Evolutionary conservation across 2,797 vertebrate species (phyloP).

Genomic region (Sebastes hopkinsi): DNA sequence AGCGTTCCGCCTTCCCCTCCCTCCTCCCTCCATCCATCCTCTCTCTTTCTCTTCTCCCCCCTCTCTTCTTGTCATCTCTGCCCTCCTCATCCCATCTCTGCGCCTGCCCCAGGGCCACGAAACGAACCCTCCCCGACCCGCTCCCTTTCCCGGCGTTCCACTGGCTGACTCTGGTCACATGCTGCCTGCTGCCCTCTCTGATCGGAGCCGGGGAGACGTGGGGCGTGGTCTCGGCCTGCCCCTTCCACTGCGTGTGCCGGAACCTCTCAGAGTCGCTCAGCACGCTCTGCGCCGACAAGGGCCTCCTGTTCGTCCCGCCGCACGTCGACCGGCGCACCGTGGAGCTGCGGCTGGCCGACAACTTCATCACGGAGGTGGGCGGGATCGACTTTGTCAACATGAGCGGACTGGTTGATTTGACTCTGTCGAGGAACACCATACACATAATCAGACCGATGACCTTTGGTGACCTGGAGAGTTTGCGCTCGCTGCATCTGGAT

Average conservation of each 20-base stretch:
- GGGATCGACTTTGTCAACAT: slow-evolving; percentile 92
- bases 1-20: slow-evolving; percentile 26
- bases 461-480: slow-evolving; percentile 91
- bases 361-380: slow-evolving; percentile 90
- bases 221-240: slow-evolving; percentile 88
- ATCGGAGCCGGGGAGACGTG: slow-evolving; percentile 85
- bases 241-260: slow-evolving; percentile 92
- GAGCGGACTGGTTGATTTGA: slow-evolving; percentile 91
- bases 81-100: slow-evolving; percentile 63
- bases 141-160: slow-evolving; percentile 66
- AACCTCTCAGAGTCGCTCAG: slow-evolving; percentile 94
- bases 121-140: slow-evolving; percentile 47
- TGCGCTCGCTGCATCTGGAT: slow-evolving; percentile 92
- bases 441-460: slow-evolving; percentile 87
- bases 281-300: slow-evolving; percentile 94
- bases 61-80: slow-evolving; percentile 49
- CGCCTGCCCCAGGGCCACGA: slow-evolving; percentile 53
- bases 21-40: slow-evolving; percentile 41
- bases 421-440: slow-evolving; percentile 92
- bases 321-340: slow-evolving; percentile 94
- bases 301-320: slow-evolving; percentile 90
- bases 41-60: slow-evolving; percentile 44
- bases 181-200: slow-evolving; percentile 78
- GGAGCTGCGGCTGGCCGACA: slow-evolving; percentile 92
- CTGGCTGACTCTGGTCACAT: slow-evolving; percentile 81